A percentile compares a stretch with the other conserved stretches of the same genome.
phyloP scores from a whole-genome alignment of 2,113 vertebrate species.

The Cathartes aura region DNA sequence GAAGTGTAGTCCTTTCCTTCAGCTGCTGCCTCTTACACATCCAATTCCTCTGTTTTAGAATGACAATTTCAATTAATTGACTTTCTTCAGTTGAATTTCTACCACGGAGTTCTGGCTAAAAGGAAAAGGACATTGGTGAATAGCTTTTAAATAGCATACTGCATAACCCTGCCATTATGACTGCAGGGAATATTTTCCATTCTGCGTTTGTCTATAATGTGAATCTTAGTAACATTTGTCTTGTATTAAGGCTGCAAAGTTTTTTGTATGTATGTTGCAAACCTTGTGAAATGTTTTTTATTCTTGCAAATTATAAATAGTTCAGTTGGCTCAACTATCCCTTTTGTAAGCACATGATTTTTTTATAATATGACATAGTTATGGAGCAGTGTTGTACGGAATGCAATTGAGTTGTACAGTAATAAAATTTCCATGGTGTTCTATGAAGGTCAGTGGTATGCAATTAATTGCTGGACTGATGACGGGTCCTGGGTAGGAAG shows the following conservation, averaged over 20 bases:
- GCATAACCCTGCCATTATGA: conserved; percentile 43
- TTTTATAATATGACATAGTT: conserved; percentile 69
- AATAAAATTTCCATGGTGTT: conserved; percentile 88
- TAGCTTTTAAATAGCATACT: conserved; percentile 48
- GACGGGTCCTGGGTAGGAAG: conserved; percentile 80
- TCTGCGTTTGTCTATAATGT: conserved; percentile 15
- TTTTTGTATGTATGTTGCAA: conserved; percentile 2
- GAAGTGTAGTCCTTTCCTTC: background rate
- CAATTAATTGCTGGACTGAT: conserved; percentile 82
- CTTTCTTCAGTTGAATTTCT: conserved; percentile 22
- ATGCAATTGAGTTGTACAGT: conserved; percentile 78
- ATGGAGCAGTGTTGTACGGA: conserved; percentile 72
- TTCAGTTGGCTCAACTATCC: conserved; percentile 15
- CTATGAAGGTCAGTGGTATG: conserved; percentile 81
- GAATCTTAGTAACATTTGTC: conserved; percentile 32
- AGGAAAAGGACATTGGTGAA: conserved; percentile 26
- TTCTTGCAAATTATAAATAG: conserved; percentile 39
- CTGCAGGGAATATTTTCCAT: conserved; percentile 62
- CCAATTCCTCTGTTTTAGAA: background rate
- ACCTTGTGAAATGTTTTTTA: conserved; percentile 25
- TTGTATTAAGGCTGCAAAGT: conserved; percentile 12
- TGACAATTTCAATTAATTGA: conserved; percentile 16
- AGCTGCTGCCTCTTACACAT: background rate
- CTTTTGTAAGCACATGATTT: conserved; percentile 25
- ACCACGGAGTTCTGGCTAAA: conserved; percentile 5